Base-by-base conservation (phyloP, 2,797 vertebrate species). In the Selene dorsalis region DNA sequence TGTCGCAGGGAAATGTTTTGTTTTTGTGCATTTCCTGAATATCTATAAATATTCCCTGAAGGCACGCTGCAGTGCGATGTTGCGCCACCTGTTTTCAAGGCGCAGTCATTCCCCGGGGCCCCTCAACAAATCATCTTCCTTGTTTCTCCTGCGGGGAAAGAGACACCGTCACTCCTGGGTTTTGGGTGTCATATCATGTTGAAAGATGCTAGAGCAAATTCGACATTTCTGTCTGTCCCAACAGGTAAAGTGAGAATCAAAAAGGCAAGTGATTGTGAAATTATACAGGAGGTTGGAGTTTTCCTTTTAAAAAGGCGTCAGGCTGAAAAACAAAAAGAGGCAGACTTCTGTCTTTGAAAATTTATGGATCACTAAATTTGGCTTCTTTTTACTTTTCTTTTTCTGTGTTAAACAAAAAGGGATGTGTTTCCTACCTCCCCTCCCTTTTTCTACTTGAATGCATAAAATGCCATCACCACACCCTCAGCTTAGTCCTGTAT, bases 1-100 rank as follows among this genome's bases (percentile, higher is more conserved):
- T 80, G 76, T 82, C 20, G 64, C 45, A 77, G 84, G 86, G 82
- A 83, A 87, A 81, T 90, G 90, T 93, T 93, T 93, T 94, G 90
- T 93, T 93, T 93, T 94, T 79, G 80, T 90, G 90, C 89, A 85
- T 94, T 93, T 94, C 90, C 89, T 93, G 89, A 92, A 91, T 90
- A 92, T 91, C 92, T 93, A 92, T 92, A 94, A 93, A 94, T 93
- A 94, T 92, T 94, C 93, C 93, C 93, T 61, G 85, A 92, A 94
- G 93, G 93, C 92, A 92, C 60, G 78, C 86, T 88, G 90, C 89
- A 73, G 88, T 70, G 91, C 82, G 82, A 88, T 93, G 91, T 93
- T 91, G 91, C 89, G 86, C 93, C 93, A 94, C 93, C 93, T 94
- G 93, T 94, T 94, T 94, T 93, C 93, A 94, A 94, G 93, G 93